A percentile compares a stretch with the other conserved stretches of the same genome.
These are phyloP conservation scores for Trichogramma dendrolimi DNA, from an alignment of 2,888 invertebrate genomes.

Conservation along the genomic window DNA sequence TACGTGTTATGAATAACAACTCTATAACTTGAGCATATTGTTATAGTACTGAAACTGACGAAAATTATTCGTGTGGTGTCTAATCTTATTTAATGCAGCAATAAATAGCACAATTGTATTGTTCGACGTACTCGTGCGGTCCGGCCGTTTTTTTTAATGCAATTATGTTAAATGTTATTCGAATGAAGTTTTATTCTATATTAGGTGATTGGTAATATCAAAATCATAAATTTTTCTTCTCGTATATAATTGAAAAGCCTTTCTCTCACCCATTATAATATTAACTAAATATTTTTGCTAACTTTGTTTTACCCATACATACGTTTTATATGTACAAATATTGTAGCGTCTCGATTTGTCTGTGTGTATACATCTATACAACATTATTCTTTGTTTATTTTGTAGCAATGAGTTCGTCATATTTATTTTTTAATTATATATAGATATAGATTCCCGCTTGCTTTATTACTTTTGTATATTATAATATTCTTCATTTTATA, in stretches of 20 bases:
- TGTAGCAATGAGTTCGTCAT: constrained; percentile 21
- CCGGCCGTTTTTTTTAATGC: too few relatives aligned
- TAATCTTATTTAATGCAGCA: too few relatives aligned
- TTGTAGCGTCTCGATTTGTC: constrained; percentile 34
- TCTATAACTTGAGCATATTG: too few relatives aligned
- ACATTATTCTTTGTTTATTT: constrained; percentile 10
- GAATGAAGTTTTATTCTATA: too few relatives aligned
- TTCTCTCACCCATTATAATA: constrained; percentile 27
- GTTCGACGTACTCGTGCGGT: too few relatives aligned
- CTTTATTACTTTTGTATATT: background rate
- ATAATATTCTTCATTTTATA: constrained; percentile 3
- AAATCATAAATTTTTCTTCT: background rate
- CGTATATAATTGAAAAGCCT: constrained; percentile 33
- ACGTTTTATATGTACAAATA: constrained; percentile 42
- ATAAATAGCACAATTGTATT: too few relatives aligned
- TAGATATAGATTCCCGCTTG: constrained; percentile 14
- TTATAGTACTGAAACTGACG: too few relatives aligned
- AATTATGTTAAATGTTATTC: too few relatives aligned
- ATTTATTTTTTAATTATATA: constrained; percentile 20
- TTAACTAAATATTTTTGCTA: constrained; percentile 7
- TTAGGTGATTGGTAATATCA: too few relatives aligned
- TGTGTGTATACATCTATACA: constrained; percentile 32
- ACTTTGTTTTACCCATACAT: constrained; percentile 25
- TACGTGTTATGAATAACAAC: too few relatives aligned
- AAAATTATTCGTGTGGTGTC: too few relatives aligned